Base-by-base conservation (phyloP, 2,888 invertebrate genomes). In the Drosophila melanosoma region DNA sequence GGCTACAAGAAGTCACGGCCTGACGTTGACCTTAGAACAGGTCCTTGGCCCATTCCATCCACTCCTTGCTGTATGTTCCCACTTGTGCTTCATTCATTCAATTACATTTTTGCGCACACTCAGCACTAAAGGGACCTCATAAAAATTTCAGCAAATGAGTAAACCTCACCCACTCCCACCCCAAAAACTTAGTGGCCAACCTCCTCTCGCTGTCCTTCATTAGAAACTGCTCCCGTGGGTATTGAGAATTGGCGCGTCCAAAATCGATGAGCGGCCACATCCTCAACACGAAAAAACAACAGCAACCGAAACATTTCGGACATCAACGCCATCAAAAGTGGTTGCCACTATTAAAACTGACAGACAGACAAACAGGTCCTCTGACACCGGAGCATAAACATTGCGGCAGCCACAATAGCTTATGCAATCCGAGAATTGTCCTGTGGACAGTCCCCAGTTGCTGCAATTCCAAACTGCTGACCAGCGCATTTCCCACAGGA, bases 121-220 rank as follows among this genome's bases (percentile, higher is more conserved):
- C 87, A 87, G 89, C 87, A 89, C 87, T 87, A 87, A 87, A 89
- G 87, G 87, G 89, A 87, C 83, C 86, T 87, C 87, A 87, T 87
- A 87, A 87, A 87, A 85, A 81, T 84, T 85, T 81, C 86, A 59
- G 69, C 87, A 89, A 87, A 89, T 89, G 83, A 89, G 81, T 81
- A 76, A 40, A 53, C 29, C 57, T 29, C 38, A n/a, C n/a, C 8
- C 17, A 1, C 38, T 26, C n/a, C 23, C 12, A 12, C 17, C 7
- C 59, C 32, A 26, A 1, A 32, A 17, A n/a, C 26, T 59, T 42
- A 15, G 26, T 6, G 12, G 11, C 17, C 29, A 12, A n/a, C 32
- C 32, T 11, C n/a, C 26, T 11, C 33, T 33, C 33, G 82, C 80
- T 84, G 81, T 77, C 74, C 82, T 86, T 83, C 87, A 85, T 82